Evolutionary conservation across 2,888 invertebrate genomes (phyloP).

Genomic region (Sericinus montela): DNA sequence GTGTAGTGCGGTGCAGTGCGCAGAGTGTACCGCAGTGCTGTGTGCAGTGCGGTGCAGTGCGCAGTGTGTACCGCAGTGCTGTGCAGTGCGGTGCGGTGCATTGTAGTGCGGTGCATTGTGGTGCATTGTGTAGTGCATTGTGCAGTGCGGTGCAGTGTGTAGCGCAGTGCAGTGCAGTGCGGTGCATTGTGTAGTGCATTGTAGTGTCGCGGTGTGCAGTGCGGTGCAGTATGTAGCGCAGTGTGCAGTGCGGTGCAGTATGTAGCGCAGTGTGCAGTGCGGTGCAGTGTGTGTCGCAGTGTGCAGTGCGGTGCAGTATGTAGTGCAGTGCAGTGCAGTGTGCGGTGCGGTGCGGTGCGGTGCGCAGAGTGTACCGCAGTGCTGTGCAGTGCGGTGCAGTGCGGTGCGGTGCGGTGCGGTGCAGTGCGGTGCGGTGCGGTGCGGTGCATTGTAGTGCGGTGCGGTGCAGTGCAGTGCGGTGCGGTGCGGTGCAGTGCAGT

Average conservation of each 20-base stretch:
- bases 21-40: slow-evolving; percentile 93
- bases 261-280: slow-evolving; percentile 85
- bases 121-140: slow-evolving; percentile 89
- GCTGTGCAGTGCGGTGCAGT: slow-evolving; percentile 96
- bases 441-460: slow-evolving; percentile 96
- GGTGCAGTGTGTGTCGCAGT: too few species aligned
- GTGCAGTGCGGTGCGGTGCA: slow-evolving; percentile 98
- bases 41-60: slow-evolving; percentile 88
- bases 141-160: slow-evolving; percentile 91
- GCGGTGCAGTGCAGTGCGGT: slow-evolving; percentile 94
- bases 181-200: background rate
- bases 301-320: slow-evolving; percentile 74
- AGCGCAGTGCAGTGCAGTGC: slow-evolving; percentile 87
- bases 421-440: slow-evolving; percentile 88
- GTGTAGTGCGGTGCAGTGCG: slow-evolving; percentile 92
- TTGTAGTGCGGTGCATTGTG: slow-evolving; percentile 80
- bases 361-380: slow-evolving; percentile 93
- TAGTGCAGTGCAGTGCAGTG: too few species aligned
- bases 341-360: slow-evolving; percentile 88
- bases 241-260: slow-evolving; percentile 96
- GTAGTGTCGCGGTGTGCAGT: background rate
- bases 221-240: slow-evolving; percentile 75
- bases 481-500: slow-evolving; percentile 92
- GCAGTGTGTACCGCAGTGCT: slow-evolving; percentile 9
- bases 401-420: slow-evolving; percentile 74